Conservation (phyloP, 2,113 vertebrate species). For the Macquaria australasica region DNA sequence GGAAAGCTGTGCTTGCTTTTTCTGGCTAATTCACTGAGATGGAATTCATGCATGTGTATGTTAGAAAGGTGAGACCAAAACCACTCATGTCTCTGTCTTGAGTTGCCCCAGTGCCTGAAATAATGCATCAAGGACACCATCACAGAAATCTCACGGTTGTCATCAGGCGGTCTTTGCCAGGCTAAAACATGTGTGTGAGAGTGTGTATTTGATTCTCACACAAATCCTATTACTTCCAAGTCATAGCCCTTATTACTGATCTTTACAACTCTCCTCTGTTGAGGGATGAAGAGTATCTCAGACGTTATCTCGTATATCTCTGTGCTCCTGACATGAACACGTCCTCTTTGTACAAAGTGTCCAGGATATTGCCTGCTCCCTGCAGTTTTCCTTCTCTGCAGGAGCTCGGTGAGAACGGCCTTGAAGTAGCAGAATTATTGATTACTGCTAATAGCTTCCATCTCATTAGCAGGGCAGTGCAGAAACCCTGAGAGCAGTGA, state of each 20-base stretch:
- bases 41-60: neutral
- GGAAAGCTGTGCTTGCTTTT: neutral
- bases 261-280: neutral
- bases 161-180: neutral
- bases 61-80: neutral
- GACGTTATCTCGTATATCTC: neutral
- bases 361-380: neutral
- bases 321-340: neutral
- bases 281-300: constrained; percentile 1
- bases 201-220: constrained; percentile 7
- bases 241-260: constrained; percentile 12
- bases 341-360: constrained; percentile 6
- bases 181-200: constrained; percentile 12
- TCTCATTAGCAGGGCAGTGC: constrained; percentile 16
- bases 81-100: constrained; percentile 5
- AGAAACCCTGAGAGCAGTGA: constrained; percentile 15
- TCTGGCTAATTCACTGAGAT: neutral
- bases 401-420: constrained; percentile 12
- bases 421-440: constrained; percentile 29
- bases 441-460: constrained; percentile 44
- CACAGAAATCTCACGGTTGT: neutral
- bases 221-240: constrained; percentile 32
- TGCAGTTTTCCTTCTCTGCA: constrained; percentile 15
- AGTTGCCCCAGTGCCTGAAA: neutral
- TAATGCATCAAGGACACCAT: neutral